These are phyloP conservation scores for Osmoderma eremita DNA, from an alignment of 2,888 invertebrate genomes.

Conservation along the genomic window DNA sequence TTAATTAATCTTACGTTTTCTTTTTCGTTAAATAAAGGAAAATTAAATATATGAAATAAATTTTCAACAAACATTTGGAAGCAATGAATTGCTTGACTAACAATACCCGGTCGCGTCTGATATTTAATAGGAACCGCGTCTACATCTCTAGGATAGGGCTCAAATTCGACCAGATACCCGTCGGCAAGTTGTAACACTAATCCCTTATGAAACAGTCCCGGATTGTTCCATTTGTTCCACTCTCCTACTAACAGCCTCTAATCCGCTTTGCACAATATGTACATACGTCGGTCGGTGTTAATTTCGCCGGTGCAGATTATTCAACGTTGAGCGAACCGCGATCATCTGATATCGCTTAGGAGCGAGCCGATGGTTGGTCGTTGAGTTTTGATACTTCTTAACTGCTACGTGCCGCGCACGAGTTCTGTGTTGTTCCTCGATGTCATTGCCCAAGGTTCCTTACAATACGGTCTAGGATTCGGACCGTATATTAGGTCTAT, in stretches of 20 bases:
- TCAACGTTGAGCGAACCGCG: slow-evolving; percentile 23
- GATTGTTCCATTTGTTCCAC: slow-evolving; percentile 55
- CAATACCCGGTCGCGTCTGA: slow-evolving; percentile 6
- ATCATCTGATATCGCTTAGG: slow-evolving; percentile 23
- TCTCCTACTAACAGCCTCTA: slow-evolving; percentile 52
- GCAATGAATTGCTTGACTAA: slow-evolving; percentile 8
- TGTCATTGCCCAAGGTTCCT: slow-evolving; percentile 1
- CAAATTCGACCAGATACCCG: slow-evolving; percentile 5
- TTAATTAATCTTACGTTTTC: too few species aligned
- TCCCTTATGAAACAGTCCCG: slow-evolving; percentile 52
- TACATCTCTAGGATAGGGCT: slow-evolving; percentile 9
- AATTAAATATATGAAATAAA: too few species aligned
- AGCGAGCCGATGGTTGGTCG: neutral
- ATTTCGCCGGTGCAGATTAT: slow-evolving; percentile 23
- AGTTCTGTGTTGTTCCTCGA: neutral
- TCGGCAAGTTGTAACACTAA: slow-evolving; percentile 43
- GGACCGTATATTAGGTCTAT: neutral
- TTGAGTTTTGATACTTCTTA: neutral
- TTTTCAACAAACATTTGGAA: neutral
- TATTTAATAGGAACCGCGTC: slow-evolving; percentile 9
- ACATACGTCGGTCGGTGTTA: slow-evolving; percentile 24
- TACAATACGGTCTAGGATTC: neutral
- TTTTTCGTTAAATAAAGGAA: too few species aligned
- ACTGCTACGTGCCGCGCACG: neutral
- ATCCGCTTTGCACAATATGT: slow-evolving; percentile 50